A percentile compares a stretch with the other conserved stretches of the same genome.
phyloP scores from a whole-genome alignment of 2,888 invertebrate species.

The Ectemnius cavifrons region DNA sequence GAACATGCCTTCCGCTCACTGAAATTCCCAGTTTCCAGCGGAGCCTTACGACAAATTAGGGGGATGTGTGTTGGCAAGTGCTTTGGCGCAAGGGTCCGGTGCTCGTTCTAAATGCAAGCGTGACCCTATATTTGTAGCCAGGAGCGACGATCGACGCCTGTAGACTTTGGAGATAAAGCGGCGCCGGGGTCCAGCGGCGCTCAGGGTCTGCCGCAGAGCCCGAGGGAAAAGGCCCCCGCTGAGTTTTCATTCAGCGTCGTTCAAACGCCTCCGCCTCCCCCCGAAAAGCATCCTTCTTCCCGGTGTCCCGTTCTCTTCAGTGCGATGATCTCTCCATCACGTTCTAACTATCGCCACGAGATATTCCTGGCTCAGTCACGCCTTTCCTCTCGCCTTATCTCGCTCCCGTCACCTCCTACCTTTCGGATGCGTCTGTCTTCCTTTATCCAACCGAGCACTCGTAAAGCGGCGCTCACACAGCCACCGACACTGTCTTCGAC shows the following conservation, averaged over 20 bases:
- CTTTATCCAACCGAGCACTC: not conserved
- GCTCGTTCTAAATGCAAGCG: too few species aligned
- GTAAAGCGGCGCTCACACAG: not conserved
- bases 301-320: not conserved
- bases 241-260: constrained; percentile 3
- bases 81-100: too few species aligned
- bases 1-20: too few species aligned
- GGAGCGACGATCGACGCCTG: too few species aligned
- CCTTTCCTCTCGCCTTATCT: not conserved
- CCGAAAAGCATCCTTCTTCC: not conserved
- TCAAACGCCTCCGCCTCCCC: constrained; percentile 2
- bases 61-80: too few species aligned
- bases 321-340: not conserved
- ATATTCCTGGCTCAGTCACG: constrained; percentile 2
- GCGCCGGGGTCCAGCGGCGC: not conserved
- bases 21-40: too few species aligned
- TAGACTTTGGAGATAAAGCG: not conserved
- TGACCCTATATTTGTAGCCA: too few species aligned
- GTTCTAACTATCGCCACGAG: not conserved
- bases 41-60: too few species aligned
- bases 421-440: not conserved
- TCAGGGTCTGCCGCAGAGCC: not conserved
- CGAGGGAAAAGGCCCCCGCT: not conserved
- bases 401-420: not conserved
- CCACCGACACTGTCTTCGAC: too few species aligned